Evolutionary conservation across 2,113 vertebrate species (phyloP).

Genomic region (Aptenodytes forsteri): DNA sequence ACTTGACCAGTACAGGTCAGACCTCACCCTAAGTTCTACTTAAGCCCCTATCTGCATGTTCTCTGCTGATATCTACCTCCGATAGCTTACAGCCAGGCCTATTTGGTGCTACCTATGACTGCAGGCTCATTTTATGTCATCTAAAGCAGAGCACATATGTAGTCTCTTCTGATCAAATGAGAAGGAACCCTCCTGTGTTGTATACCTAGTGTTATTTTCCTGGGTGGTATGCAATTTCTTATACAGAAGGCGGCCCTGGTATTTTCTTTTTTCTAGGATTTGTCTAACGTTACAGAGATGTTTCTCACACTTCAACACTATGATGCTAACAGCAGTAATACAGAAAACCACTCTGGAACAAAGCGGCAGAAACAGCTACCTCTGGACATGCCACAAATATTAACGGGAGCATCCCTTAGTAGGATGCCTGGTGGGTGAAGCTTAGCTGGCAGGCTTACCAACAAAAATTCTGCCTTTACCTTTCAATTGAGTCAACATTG

Average conservation of each 20-base stretch:
- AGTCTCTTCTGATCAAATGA: not conserved
- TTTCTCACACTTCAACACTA: not conserved
- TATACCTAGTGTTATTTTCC: not conserved
- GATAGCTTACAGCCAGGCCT: not conserved
- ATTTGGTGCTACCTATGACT: not conserved
- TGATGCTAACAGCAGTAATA: not conserved
- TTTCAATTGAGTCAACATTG: constrained; percentile 67
- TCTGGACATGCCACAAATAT: not conserved
- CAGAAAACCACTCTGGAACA: not conserved
- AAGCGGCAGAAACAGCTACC: not conserved
- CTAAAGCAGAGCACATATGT: not conserved
- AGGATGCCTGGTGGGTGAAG: fast-evolving
- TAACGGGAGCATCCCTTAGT: not conserved
- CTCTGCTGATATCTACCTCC: not conserved
- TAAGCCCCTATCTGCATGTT: not conserved
- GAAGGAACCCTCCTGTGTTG: not conserved
- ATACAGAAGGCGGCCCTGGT: not conserved
- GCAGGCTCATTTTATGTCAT: not conserved
- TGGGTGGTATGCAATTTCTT: not conserved
- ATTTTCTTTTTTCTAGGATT: not conserved
- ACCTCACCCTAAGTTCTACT: not conserved
- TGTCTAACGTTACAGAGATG: not conserved
- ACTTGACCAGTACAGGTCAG: not conserved
- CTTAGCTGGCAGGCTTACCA: not conserved
- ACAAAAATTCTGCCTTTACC: constrained; percentile 24